Percentiles rank a stretch among this genome's conserved stretches.
phyloP scores from a whole-genome alignment of 1,140 invertebrate species.

The Zophobas atratus region DNA sequence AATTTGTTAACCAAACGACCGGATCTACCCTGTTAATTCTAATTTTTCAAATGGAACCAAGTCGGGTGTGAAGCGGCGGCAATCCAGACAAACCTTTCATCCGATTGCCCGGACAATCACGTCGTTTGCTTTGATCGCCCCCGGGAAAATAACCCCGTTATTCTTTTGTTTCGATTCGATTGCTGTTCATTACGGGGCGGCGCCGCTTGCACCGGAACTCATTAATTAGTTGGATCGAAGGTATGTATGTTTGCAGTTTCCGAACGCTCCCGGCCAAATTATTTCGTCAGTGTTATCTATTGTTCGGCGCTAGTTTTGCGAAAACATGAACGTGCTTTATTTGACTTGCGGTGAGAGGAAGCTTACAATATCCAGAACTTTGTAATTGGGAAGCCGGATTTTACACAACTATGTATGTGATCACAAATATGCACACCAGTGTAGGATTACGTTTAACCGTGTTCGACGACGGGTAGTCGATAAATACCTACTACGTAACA shows the following conservation, averaged over 20 bases:
- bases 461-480: too few species aligned
- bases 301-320: conserved; percentile 22
- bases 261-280: neutral
- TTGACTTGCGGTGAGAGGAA: conserved; percentile 18
- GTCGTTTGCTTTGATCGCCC: conserved; percentile 31
- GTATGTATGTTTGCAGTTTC: neutral
- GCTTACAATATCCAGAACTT: conserved; percentile 18
- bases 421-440: conserved; percentile 12
- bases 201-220: neutral
- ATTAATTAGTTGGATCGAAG: neutral
- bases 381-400: conserved; percentile 15
- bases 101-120: conserved; percentile 31
- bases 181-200: neutral
- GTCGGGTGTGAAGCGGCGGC: conserved; percentile 37
- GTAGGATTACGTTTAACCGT: neutral
- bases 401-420: conserved; percentile 11
- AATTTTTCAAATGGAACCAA: conserved; percentile 37
- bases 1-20: conserved; percentile 35
- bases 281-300: conserved; percentile 25
- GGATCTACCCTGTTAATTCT: conserved; percentile 33
- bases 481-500: too few species aligned
- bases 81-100: conserved; percentile 31
- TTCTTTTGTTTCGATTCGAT: conserved; percentile 9
- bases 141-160: conserved; percentile 15
- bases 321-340: conserved; percentile 31